These are phyloP conservation scores for Lophius americanus DNA, from an alignment of 2,797 vertebrate species.

Conservation along the genomic window DNA sequence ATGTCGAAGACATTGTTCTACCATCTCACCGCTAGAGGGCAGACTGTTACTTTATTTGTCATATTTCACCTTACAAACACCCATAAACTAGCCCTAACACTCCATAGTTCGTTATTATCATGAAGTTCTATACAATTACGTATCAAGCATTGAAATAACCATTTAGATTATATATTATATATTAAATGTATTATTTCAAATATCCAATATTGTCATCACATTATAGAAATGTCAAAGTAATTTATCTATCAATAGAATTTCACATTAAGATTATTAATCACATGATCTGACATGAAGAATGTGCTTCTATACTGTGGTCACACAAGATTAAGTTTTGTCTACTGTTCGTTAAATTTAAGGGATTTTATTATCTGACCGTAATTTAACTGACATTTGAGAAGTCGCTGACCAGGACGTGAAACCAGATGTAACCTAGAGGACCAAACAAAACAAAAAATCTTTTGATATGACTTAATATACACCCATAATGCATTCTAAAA, in stretches of 20 bases:
- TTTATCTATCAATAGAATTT: not conserved
- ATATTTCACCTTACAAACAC: slow-evolving; percentile 32
- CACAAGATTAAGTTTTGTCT: not conserved
- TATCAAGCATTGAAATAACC: not conserved
- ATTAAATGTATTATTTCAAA: not conserved
- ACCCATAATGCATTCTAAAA: slow-evolving; percentile 37
- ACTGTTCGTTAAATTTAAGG: slow-evolving; percentile 14
- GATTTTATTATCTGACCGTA: slow-evolving; percentile 11
- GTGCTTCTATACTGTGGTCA: not conserved
- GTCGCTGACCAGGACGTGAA: slow-evolving; percentile 14
- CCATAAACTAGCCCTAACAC: slow-evolving; percentile 16
- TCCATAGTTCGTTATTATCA: slow-evolving; percentile 16
- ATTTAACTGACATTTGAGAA: slow-evolving; percentile 22
- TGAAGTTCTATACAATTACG: slow-evolving; percentile 9
- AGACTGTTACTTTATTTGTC: slow-evolving; percentile 71
- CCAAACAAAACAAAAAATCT: slow-evolving; percentile 8
- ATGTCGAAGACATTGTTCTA: slow-evolving; percentile 22
- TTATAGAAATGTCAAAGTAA: slow-evolving; percentile 3
- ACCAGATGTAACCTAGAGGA: slow-evolving; percentile 13
- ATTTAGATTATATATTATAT: not conserved
- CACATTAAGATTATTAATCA: not conserved
- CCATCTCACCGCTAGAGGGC: slow-evolving; percentile 77
- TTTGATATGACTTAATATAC: slow-evolving; percentile 36
- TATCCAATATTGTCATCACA: not conserved
- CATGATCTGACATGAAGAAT: slow-evolving; percentile 5